Percentiles rank a stretch among this genome's conserved stretches.
Evolutionary conservation across 2,888 invertebrate genomes (phyloP).

Genomic region (Zaprionus bogoriensis): DNA sequence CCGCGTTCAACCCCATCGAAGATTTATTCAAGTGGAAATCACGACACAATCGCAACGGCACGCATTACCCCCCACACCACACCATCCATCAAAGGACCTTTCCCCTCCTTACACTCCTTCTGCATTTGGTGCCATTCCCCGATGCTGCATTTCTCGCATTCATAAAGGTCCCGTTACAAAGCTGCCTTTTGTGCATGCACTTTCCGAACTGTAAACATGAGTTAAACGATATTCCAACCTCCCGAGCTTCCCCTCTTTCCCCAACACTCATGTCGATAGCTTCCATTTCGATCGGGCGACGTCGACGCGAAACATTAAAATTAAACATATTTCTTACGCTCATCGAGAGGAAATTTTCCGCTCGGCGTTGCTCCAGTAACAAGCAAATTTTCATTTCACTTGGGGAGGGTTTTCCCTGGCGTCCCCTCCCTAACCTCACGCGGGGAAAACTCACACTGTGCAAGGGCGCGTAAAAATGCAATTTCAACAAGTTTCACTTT

Average conservation of each 20-base stretch:
- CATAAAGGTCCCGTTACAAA: constrained; percentile 21
- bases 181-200: neutral
- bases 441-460: no score
- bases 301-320: no score
- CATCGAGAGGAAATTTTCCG: no score
- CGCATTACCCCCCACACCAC: neutral
- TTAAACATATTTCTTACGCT: no score
- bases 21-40: neutral
- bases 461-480: constrained; percentile 79
- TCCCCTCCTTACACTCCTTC: constrained; percentile 8
- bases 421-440: no score
- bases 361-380: no score
- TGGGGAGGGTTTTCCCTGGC: no score
- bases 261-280: constrained; percentile 4
- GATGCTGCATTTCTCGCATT: constrained; percentile 31
- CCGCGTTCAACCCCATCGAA: neutral
- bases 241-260: no score
- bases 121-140: constrained; percentile 4
- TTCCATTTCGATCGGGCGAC: neutral
- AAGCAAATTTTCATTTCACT: no score
- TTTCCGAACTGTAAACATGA: constrained; percentile 51
- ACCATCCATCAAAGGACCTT: no score
- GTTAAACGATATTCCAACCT: constrained; percentile 40
- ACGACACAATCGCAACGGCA: constrained; percentile 14
- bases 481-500: constrained; percentile 78